Evolutionary conservation across 2,888 invertebrate genomes (phyloP).

Genomic region (Argyresthia albistria): DNA sequence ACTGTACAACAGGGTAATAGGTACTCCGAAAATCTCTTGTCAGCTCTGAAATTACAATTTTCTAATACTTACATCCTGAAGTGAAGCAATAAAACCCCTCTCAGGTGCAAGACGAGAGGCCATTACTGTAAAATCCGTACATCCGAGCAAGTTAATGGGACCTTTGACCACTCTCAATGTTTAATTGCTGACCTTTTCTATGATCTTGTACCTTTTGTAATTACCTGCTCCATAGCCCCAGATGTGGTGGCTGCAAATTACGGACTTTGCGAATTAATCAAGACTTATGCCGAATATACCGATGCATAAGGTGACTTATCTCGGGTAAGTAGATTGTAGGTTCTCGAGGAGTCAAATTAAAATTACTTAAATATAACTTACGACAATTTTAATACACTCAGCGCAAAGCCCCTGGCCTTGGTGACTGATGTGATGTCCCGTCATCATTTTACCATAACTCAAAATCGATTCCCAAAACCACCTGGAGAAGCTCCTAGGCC

Average conservation of each 20-base stretch:
- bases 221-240: background rate
- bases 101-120: background rate
- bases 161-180: conserved; percentile 3
- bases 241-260: background rate
- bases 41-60: too few relatives aligned
- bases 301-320: too few relatives aligned
- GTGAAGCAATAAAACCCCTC: background rate
- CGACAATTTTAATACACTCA: too few relatives aligned
- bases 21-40: too few relatives aligned
- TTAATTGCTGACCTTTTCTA: conserved; percentile 6
- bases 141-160: background rate
- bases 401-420: too few relatives aligned
- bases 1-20: too few relatives aligned
- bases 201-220: conserved; percentile 4
- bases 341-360: background rate
- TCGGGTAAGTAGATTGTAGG: background rate
- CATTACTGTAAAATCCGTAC: background rate
- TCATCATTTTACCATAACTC: too few relatives aligned
- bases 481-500: too few relatives aligned
- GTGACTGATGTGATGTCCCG: too few relatives aligned
- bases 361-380: too few relatives aligned
- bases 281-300: background rate
- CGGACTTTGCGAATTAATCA: background rate
- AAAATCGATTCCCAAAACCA: too few relatives aligned
- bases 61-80: too few relatives aligned